Evolutionary conservation across 2,888 invertebrate species (phyloP).

Genomic region (Bimastos eiseni): DNA sequence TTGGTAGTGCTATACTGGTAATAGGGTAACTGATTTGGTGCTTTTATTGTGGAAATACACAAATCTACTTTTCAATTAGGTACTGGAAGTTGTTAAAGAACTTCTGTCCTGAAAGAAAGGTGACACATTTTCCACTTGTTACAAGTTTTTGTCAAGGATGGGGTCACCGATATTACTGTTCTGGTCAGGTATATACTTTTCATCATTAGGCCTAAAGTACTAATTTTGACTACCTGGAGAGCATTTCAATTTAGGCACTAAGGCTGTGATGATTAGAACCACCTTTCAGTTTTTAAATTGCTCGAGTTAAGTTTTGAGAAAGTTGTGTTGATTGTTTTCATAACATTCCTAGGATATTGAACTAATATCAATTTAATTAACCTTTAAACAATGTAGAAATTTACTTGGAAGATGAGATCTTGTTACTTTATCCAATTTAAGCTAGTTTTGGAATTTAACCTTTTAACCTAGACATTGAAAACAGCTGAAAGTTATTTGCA

Average conservation of each 20-base stretch:
- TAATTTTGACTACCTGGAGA: too few relatives aligned
- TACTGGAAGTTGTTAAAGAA: constrained; percentile 39
- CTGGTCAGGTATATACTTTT: constrained; percentile 36
- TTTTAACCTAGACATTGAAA: too few relatives aligned
- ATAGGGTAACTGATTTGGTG: neutral
- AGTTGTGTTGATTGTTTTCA: neutral
- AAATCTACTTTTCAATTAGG: neutral
- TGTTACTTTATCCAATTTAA: too few relatives aligned
- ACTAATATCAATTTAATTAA: neutral
- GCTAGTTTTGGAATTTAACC: too few relatives aligned
- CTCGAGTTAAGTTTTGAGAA: neutral
- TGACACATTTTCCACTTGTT: constrained; percentile 30
- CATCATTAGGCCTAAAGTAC: neutral
- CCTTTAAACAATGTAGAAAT: too few relatives aligned
- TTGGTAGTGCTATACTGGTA: neutral
- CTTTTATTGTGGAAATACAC: neutral
- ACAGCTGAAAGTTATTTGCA: too few relatives aligned
- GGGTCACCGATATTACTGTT: constrained; percentile 32
- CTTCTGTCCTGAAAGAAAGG: constrained; percentile 14
- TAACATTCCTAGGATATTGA: neutral
- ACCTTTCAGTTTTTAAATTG: neutral
- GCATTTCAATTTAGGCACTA: neutral
- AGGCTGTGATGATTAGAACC: neutral
- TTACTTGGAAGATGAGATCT: too few relatives aligned
- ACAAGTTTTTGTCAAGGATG: constrained; percentile 41